Percentiles rank a stretch among this genome's conserved stretches.
phyloP scores from a whole-genome alignment of 2,113 vertebrate species.

The Brachyhypopomus occidentalis region DNA sequence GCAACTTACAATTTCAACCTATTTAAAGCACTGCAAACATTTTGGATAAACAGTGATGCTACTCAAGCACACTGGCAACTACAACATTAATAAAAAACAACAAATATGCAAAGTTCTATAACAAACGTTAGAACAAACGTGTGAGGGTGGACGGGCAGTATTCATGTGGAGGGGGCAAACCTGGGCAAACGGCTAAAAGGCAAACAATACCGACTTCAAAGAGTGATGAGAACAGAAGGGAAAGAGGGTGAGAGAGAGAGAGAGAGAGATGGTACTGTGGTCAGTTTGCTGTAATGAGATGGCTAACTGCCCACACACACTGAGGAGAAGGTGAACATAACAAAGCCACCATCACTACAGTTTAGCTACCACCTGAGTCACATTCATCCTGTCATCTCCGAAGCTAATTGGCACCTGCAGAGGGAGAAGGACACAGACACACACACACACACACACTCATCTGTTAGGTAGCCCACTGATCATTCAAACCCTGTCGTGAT shows the following conservation, averaged over 20 bases:
- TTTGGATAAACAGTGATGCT: too few relatives aligned
- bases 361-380: conserved; percentile 56
- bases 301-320: conserved; percentile 58
- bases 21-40: too few relatives aligned
- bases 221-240: conserved; percentile 1
- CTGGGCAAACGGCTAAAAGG: not conserved
- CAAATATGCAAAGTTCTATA: too few relatives aligned
- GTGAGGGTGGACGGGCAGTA: too few relatives aligned
- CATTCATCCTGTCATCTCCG: conserved; percentile 64
- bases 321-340: conserved; percentile 48
- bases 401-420: conserved; percentile 73
- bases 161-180: not conserved
- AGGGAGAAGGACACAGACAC: conserved; percentile 57
- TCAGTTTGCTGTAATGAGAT: conserved; percentile 67
- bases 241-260: conserved; percentile 21
- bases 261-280: conserved; percentile 45
- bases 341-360: conserved; percentile 47
- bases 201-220: conserved; percentile 7
- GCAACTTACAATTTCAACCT: too few relatives aligned
- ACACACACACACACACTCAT: conserved; percentile 22
- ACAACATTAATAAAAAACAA: too few relatives aligned
- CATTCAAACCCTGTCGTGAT: conserved; percentile 38
- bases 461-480: conserved; percentile 39
- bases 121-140: too few relatives aligned
- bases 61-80: too few relatives aligned